Evolutionary conservation across 1,140 invertebrate genomes (phyloP).

Genomic region (Procambarus clarkii): DNA sequence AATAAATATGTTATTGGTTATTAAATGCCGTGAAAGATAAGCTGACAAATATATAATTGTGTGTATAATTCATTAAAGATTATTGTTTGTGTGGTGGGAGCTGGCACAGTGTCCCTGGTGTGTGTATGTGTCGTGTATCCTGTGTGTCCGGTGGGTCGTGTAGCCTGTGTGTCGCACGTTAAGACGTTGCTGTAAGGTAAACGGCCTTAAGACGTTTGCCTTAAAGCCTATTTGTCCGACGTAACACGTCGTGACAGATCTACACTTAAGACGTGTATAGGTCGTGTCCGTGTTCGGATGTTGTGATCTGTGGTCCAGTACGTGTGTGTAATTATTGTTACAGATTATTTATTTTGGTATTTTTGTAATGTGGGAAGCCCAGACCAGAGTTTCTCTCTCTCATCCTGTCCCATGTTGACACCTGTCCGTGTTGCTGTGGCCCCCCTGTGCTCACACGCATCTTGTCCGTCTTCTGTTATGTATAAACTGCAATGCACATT

Average conservation of each 20-base stretch:
- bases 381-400: background rate
- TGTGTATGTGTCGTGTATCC: background rate
- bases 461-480: too few species aligned
- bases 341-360: constrained; percentile 16
- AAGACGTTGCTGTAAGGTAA: background rate
- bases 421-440: background rate
- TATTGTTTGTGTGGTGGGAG: background rate
- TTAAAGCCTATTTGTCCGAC: background rate
- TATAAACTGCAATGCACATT: too few species aligned
- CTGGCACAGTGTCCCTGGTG: background rate
- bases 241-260: background rate
- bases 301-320: background rate
- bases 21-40: too few species aligned
- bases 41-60: too few species aligned
- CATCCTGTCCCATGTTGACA: background rate
- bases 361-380: background rate
- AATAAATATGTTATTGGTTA: too few species aligned
- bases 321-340: background rate
- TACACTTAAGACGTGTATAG: background rate
- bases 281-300: background rate
- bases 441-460: background rate
- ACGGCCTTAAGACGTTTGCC: background rate
- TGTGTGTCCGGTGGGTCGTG: background rate
- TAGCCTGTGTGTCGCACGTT: background rate
- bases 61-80: too few species aligned